phyloP scores from a whole-genome alignment of 2,113 vertebrate genomes.

The Hydrochoerus hydrochaeris region DNA sequence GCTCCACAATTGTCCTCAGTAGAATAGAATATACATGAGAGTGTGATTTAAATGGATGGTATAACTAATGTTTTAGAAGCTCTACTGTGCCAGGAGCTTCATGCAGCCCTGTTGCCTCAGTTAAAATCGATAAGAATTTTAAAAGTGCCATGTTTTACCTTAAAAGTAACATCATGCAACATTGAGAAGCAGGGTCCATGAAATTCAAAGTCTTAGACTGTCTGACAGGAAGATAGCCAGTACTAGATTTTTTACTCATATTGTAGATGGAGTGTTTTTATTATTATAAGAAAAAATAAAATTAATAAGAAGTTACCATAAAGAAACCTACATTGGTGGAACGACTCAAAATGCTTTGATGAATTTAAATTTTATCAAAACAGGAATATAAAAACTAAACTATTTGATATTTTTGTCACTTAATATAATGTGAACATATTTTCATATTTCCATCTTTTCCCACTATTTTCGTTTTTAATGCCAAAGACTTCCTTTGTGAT shows the following conservation, averaged over 20 bases:
- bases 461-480: neutral
- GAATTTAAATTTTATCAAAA: neutral
- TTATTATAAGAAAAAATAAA: neutral
- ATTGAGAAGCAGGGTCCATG: fast-evolving
- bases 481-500: neutral
- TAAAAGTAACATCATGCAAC: neutral
- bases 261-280: too few relatives aligned
- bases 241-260: neutral
- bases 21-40: neutral
- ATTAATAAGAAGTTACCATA: neutral
- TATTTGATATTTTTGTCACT: neutral
- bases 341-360: neutral
- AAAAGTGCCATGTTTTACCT: neutral
- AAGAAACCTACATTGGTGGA: neutral
- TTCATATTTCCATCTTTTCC: neutral
- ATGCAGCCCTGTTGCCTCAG: neutral
- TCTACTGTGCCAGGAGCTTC: neutral
- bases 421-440: neutral
- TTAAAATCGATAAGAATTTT: neutral
- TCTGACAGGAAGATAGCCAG: neutral
- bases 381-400: neutral
- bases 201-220: neutral
- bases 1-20: neutral
- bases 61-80: too few relatives aligned
- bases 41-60: neutral